These are phyloP conservation scores for Lemur catta DNA, from an alignment of 2,797 vertebrate genomes.

Conservation along the genomic window DNA sequence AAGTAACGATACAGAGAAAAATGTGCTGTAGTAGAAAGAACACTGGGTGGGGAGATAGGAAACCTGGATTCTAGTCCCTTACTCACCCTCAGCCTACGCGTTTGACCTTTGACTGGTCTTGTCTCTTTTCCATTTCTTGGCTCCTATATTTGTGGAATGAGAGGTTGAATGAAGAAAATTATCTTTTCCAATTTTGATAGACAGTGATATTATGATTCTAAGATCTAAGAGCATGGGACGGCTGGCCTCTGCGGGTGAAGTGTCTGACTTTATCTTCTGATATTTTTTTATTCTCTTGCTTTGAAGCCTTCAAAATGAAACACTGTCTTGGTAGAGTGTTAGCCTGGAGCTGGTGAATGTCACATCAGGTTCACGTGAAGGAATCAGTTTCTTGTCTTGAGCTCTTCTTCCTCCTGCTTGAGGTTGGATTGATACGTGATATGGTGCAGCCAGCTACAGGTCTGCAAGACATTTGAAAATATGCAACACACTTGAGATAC, in stretches of 20 bases:
- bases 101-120: background rate
- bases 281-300: background rate
- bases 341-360: background rate
- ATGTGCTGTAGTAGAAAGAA: background rate
- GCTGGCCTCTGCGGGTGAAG: background rate
- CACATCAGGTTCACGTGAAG: background rate
- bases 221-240: background rate
- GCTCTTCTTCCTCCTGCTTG: background rate
- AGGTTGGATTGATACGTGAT: background rate
- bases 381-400: background rate
- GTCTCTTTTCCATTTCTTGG: background rate
- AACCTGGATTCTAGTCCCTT: background rate
- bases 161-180: background rate
- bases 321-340: background rate
- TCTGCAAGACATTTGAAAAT: background rate
- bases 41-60: background rate
- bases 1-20: background rate
- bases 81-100: background rate
- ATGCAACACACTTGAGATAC: background rate
- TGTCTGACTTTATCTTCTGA: background rate
- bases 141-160: conserved; percentile 13
- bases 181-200: background rate
- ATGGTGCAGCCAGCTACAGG: background rate
- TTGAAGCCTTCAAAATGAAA: background rate
- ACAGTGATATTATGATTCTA: background rate